Conservation (phyloP, 1,140 invertebrate species). For the Lordiphosa stackelbergi region DNA sequence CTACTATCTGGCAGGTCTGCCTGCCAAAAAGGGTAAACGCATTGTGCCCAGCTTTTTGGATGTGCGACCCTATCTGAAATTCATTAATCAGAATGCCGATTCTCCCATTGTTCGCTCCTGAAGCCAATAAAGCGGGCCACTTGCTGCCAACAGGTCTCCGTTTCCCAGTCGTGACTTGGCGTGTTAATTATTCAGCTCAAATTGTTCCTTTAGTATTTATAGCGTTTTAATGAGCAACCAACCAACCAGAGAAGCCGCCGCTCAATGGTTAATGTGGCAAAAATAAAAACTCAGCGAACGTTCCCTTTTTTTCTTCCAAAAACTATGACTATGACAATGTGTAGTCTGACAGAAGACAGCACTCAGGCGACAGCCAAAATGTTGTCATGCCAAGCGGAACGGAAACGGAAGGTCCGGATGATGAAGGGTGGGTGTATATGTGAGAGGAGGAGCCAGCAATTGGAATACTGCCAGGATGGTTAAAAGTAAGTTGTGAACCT, state of each 20-base stretch:
- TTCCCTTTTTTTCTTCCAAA: slow-evolving; percentile 17
- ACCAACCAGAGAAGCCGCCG: slow-evolving; percentile 26
- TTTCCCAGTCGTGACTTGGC: slow-evolving; percentile 15
- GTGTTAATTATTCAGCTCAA: slow-evolving; percentile 66
- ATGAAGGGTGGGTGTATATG: slow-evolving; percentile 5
- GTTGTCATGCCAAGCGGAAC: slow-evolving; percentile 38
- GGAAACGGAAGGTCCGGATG: slow-evolving; percentile 37
- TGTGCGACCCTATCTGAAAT: slow-evolving; percentile 42
- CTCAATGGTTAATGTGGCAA: slow-evolving; percentile 52
- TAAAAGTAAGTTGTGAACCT: no score
- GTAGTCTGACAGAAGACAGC: slow-evolving; percentile 23
- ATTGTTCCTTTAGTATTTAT: slow-evolving; percentile 60
- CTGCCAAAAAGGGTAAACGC: slow-evolving; percentile 5
- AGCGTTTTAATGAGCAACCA: slow-evolving; percentile 57
- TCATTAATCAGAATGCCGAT: slow-evolving; percentile 46
- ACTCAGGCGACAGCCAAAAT: slow-evolving; percentile 50
- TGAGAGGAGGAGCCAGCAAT: slow-evolving; percentile 1
- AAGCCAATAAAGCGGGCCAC: slow-evolving; percentile 27
- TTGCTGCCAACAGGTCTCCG: slow-evolving; percentile 41
- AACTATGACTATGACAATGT: slow-evolving; percentile 15
- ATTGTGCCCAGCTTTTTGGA: slow-evolving; percentile 46
- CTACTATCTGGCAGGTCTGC: slow-evolving; percentile 48
- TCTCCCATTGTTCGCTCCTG: slow-evolving; percentile 27
- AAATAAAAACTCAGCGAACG: slow-evolving; percentile 47
- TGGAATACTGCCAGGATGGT: background rate